phyloP scores from a whole-genome alignment of 1,140 invertebrate genomes.

The Aphelinus atriplicis region DNA sequence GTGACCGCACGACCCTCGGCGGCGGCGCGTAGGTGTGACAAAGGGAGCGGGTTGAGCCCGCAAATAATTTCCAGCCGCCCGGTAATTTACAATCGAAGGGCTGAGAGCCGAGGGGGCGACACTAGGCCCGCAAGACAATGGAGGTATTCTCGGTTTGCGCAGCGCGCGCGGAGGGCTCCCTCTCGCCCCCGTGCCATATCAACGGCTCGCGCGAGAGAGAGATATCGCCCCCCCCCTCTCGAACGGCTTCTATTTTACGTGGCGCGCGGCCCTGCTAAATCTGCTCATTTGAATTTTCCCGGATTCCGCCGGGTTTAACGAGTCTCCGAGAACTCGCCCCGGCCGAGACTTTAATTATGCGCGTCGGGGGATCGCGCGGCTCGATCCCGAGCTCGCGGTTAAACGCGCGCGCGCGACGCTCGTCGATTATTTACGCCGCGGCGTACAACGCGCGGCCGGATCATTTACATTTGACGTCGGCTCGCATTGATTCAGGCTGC shows the following conservation, averaged over 20 bases:
- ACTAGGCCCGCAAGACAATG: constrained; percentile 39
- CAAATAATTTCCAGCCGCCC: constrained; percentile 44
- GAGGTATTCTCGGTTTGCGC: constrained; percentile 10
- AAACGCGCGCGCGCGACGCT: too few species aligned
- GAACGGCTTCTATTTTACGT: constrained; percentile 23
- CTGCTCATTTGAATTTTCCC: constrained; percentile 33
- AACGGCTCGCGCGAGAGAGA: too few species aligned
- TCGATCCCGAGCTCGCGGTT: too few species aligned
- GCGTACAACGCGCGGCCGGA: background rate
- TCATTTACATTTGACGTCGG: too few species aligned
- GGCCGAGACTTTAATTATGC: constrained; percentile 12
- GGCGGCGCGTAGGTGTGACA: constrained; percentile 14
- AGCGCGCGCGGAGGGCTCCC: too few species aligned
- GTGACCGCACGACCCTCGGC: background rate
- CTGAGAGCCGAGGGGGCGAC: background rate
- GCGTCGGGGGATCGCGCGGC: too few species aligned
- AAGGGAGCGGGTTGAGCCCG: background rate
- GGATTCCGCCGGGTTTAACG: constrained; percentile 13
- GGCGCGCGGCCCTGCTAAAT: constrained; percentile 13
- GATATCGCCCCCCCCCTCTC: background rate
- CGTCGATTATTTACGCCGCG: too few species aligned
- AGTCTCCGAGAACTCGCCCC: background rate
- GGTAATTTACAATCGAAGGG: constrained; percentile 44
- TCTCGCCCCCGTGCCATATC: too few species aligned
- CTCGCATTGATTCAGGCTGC: too few species aligned